Conservation (phyloP, 2,888 invertebrate species). For the Dyspetes luteomarginatus region DNA sequence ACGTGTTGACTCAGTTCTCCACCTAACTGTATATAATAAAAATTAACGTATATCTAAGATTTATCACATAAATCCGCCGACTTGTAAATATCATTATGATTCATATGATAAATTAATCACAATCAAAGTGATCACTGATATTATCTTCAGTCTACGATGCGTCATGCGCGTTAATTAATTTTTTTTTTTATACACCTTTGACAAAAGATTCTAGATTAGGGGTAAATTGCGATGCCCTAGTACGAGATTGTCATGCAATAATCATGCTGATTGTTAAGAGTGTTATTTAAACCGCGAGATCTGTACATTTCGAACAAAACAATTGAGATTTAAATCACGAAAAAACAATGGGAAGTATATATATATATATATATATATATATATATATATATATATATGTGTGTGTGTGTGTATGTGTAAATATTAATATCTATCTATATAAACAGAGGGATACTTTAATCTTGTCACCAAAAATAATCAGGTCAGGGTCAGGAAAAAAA, state of each 20-base stretch:
- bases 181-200: not conserved
- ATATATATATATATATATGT: too few species aligned
- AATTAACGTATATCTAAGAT: slow-evolving; percentile 36
- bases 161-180: not conserved
- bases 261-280: slow-evolving; percentile 28
- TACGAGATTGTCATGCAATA: not conserved
- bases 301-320: slow-evolving; percentile 41
- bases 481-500: too few species aligned
- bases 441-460: too few species aligned
- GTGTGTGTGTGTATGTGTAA: too few species aligned
- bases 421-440: too few species aligned
- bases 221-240: too few species aligned
- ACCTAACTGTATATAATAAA: not conserved
- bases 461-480: too few species aligned
- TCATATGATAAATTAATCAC: slow-evolving; percentile 51
- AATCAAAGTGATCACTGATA: slow-evolving; percentile 48
- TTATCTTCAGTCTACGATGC: slow-evolving; percentile 44
- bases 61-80: slow-evolving; percentile 54
- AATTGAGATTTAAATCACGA: not conserved
- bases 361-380: too few species aligned
- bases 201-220: not conserved
- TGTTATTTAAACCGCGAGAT: slow-evolving; percentile 33
- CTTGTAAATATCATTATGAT: slow-evolving; percentile 64
- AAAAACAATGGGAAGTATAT: too few species aligned
- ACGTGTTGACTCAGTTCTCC: too few species aligned